phyloP scores from a whole-genome alignment of 2,888 invertebrate genomes.

The Cephus spinipes region DNA sequence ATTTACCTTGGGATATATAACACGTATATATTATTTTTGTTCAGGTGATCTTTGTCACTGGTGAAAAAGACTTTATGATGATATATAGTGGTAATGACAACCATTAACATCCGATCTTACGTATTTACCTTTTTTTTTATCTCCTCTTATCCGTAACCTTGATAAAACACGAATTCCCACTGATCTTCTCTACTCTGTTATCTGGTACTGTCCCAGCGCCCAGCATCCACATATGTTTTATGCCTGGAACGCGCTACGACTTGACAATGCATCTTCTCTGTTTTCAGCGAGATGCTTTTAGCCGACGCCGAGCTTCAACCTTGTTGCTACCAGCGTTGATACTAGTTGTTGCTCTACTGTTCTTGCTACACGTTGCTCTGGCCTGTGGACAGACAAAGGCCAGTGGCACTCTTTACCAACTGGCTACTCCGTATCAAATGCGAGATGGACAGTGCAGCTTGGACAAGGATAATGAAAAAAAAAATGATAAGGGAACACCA shows the following conservation, averaged over 20 bases:
- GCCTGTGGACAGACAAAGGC: not conserved
- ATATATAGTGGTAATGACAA: not conserved
- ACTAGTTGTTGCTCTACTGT: not conserved
- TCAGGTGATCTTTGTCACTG: not conserved
- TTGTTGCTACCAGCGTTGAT: not conserved
- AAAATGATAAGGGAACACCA: not conserved
- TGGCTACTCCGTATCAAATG: not conserved
- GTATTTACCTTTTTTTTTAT: constrained; percentile 6
- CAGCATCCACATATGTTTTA: constrained; percentile 30
- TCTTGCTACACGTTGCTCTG: not conserved
- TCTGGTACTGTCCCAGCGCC: not conserved
- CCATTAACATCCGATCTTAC: not conserved
- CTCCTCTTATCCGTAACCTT: not conserved
- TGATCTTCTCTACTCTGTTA: not conserved
- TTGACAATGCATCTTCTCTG: constrained; percentile 38
- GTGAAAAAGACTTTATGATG: not conserved
- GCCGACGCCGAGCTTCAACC: not conserved
- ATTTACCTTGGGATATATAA: not conserved
- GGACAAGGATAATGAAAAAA: not conserved
- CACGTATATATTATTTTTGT: not conserved
- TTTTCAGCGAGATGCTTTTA: constrained; percentile 32
- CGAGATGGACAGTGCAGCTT: not conserved
- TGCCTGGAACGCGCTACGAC: constrained; percentile 33
- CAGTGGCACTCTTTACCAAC: not conserved
- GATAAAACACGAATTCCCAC: constrained; percentile 2